These are phyloP conservation scores for Adelosebastes latens DNA, from an alignment of 2,797 vertebrate species.

Conservation along the genomic window DNA sequence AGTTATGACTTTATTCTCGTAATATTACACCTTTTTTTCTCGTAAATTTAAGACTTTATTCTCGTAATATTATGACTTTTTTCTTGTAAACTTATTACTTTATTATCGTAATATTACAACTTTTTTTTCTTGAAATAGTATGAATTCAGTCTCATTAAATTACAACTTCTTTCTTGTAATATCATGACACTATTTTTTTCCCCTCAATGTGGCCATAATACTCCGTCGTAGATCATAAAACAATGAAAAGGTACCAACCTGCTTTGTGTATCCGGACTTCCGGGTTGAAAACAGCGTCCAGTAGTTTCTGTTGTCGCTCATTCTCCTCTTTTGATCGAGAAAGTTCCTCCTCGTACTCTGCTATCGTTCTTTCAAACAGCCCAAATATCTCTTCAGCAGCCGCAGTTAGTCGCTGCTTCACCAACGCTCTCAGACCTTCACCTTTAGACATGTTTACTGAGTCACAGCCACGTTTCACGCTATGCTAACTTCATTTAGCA, in stretches of 20 bases:
- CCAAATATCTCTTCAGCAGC: not conserved
- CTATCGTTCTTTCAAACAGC: not conserved
- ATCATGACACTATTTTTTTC: no score
- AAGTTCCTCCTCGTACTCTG: not conserved
- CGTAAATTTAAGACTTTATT: no score
- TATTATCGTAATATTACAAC: no score
- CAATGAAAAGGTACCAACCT: not conserved
- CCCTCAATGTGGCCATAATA: no score
- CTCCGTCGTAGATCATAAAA: not conserved
- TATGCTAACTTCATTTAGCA: not conserved
- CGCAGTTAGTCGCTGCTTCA: not conserved
- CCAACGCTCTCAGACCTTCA: not conserved
- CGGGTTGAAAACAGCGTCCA: not conserved
- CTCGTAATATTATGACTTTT: no score
- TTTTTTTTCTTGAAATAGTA: no score
- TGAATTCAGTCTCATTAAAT: no score
- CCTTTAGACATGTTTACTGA: not conserved
- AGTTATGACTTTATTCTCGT: no score
- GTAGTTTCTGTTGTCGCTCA: not conserved
- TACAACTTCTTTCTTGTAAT: no score
- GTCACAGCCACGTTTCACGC: not conserved
- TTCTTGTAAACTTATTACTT: no score
- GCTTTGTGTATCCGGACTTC: not conserved
- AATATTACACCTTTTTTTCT: no score
- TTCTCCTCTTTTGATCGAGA: not conserved